Evolutionary conservation across 2,888 invertebrate species (phyloP).

Genomic region (Eurytoma californica): DNA sequence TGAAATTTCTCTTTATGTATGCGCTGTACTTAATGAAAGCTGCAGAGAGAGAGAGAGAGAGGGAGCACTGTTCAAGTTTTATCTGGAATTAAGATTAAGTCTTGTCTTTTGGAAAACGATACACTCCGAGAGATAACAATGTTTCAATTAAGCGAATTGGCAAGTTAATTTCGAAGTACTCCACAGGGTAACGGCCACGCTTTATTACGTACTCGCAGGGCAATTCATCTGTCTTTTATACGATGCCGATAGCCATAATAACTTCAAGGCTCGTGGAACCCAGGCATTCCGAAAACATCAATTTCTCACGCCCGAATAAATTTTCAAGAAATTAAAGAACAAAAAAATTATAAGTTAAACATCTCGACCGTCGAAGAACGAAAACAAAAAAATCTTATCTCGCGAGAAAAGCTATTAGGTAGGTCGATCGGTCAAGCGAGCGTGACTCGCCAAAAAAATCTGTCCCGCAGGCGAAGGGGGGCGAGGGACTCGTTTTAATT

Average conservation of each 20-base stretch:
- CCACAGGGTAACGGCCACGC: background rate
- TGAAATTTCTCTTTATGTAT: no score
- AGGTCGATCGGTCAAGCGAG: no score
- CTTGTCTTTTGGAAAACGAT: slow-evolving; percentile 11
- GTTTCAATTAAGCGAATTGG: slow-evolving; percentile 38
- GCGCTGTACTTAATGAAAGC: background rate
- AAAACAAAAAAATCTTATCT: background rate
- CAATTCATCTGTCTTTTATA: slow-evolving; percentile 20
- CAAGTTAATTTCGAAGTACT: slow-evolving; percentile 28
- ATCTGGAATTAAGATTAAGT: background rate
- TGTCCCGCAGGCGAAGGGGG: no score
- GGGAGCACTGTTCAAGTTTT: slow-evolving; percentile 29
- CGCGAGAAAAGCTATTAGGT: background rate
- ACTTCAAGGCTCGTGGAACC: no score
- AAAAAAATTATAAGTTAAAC: background rate
- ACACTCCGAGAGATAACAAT: slow-evolving; percentile 18
- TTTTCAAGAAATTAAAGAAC: background rate
- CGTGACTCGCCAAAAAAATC: background rate
- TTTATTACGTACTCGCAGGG: background rate
- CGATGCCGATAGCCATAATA: no score
- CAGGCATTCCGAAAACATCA: no score
- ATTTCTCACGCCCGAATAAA: no score
- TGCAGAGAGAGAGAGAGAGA: slow-evolving; percentile 24
- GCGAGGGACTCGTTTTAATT: slow-evolving; percentile 27
- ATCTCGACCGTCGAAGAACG: background rate